Base-by-base conservation (phyloP, 2,113 vertebrate species). In the Sarotherodon lohbergeri region DNA sequence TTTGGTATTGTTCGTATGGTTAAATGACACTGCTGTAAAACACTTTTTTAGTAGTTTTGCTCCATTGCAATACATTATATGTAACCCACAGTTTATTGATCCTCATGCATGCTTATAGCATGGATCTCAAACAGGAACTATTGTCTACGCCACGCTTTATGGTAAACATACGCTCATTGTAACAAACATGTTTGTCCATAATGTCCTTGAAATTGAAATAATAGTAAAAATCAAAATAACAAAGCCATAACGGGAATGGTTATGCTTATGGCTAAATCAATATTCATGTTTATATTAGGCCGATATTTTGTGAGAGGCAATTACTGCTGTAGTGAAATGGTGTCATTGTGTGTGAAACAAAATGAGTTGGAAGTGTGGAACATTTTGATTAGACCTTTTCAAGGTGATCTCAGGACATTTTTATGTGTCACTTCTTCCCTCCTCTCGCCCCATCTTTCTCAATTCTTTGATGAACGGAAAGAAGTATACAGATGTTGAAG, bases 321-420 rank as follows among this genome's bases (percentile, higher is more conserved):
- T 94, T 92, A 94, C 90, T 3, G 32, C 79, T 82, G 80, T 36
- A 32, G 90, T 59, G 81, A 92, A 92, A 94, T 63, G 80, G 71
- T 85, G 88, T 89, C 90, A 86, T 61, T 90, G 91, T 68, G 80
- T 81, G 90, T 85, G 88, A 92, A 93, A 91, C 84, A 87, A 86
- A 93, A 93, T 73, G 76, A 90, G 80, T 85, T 66, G 68, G 27
- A 93, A 89, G 91, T 86, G 80, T 80, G 61, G 92, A 89, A 86
- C 78, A 88, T 88, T 94, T 95, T 95, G 94, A 96, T 95, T 93
- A 94, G 87, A 84, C 93, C 92, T 95, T 95, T 94, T 96, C 95
- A 96, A 96, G 96, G 96, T 96, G 95, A 96, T 95, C 93, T 89
- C 87, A 43, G 94, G 93, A 93, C 91, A 93, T 96, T 94, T 94